Conservation (phyloP, 2,797 vertebrate genomes). For the Pelodytes ibericus region DNA sequence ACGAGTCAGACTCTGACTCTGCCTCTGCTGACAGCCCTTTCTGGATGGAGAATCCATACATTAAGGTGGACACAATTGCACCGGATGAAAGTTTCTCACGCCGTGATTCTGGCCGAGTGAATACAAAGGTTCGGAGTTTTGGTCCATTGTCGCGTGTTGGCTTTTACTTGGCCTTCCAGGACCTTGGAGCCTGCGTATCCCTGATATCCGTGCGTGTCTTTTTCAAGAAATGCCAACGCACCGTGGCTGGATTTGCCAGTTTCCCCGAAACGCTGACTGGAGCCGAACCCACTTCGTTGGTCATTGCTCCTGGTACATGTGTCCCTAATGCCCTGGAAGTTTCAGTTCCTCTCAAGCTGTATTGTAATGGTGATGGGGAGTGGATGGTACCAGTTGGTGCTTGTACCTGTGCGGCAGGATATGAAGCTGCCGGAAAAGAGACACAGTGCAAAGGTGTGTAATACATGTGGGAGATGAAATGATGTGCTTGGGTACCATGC, state of each 20-base stretch:
- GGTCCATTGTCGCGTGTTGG: constrained; percentile 93
- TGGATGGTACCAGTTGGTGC: constrained; percentile 98
- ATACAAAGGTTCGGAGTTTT: constrained; percentile 96
- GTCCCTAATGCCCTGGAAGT: constrained; percentile 91
- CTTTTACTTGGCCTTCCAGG: constrained; percentile 97
- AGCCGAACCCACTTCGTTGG: constrained; percentile 92
- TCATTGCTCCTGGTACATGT: constrained; percentile 93
- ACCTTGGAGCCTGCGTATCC: constrained; percentile 95
- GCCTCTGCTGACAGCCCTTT: constrained; percentile 92
- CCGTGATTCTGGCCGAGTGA: constrained; percentile 87
- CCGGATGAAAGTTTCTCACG: constrained; percentile 94
- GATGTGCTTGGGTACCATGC: no score
- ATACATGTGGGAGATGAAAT: background rate
- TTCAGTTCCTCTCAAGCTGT: constrained; percentile 94
- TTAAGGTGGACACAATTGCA: constrained; percentile 98
- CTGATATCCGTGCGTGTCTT: constrained; percentile 95
- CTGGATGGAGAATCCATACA: constrained; percentile 98
- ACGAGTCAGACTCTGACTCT: constrained; percentile 91
- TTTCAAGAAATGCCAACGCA: constrained; percentile 96
- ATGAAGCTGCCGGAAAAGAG: constrained; percentile 88
- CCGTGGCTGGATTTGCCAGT: constrained; percentile 90
- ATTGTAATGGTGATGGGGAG: constrained; percentile 95
- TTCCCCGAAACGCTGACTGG: constrained; percentile 96
- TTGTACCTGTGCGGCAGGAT: constrained; percentile 90
- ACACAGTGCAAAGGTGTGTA: constrained; percentile 89